Percentiles rank a stretch among this genome's conserved stretches.
Conservation (phyloP, 2,797 vertebrate genomes). For the Petrocephalus schoutedeni region DNA sequence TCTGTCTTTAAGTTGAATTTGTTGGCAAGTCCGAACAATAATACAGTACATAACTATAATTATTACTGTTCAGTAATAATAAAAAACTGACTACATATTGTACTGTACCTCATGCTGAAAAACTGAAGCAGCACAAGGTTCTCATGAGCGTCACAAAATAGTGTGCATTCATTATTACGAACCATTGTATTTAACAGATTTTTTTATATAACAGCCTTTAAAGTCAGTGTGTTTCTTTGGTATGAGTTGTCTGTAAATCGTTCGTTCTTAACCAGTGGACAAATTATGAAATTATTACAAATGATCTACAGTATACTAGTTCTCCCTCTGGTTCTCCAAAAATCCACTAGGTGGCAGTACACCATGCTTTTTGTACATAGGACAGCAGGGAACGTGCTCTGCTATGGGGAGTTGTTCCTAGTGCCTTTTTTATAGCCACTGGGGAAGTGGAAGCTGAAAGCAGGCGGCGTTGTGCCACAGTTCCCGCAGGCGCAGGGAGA, state of each 20-base stretch:
- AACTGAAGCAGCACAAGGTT: not conserved
- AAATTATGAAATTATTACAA: not conserved
- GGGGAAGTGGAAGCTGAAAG: not conserved
- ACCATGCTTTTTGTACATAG: constrained; percentile 3
- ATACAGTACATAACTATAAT: not conserved
- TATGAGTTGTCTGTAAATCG: not conserved
- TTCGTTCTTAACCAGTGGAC: not conserved
- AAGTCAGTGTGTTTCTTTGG: not conserved
- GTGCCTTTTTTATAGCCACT: not conserved
- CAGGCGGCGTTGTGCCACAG: not conserved
- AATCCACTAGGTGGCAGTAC: constrained; percentile 52
- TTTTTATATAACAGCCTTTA: not conserved
- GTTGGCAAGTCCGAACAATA: not conserved
- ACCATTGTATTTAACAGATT: not conserved
- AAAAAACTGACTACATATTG: not conserved
- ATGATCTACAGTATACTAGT: not conserved
- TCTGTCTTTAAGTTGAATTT: not conserved
- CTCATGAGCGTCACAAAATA: not conserved
- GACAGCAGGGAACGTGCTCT: not conserved
- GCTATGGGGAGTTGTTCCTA: not conserved
- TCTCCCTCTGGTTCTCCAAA: not conserved
- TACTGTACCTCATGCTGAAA: not conserved
- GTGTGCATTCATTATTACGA: not conserved
- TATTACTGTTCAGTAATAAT: not conserved
- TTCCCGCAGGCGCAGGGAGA: not conserved